Conservation (phyloP, 2,797 vertebrate genomes). For the Sebastes melanostomus region DNA sequence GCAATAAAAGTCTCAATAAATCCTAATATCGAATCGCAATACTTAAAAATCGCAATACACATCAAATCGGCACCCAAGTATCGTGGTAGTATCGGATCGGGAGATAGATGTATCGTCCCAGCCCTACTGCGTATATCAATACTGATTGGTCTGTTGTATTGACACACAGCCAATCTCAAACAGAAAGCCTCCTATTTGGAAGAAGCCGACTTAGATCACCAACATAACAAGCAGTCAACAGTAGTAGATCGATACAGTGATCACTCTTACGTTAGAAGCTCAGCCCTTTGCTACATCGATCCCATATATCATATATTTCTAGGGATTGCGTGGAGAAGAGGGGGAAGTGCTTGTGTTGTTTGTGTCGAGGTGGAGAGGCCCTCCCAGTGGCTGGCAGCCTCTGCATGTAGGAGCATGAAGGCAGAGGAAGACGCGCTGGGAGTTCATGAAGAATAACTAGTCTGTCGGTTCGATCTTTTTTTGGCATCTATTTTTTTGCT, state of each 20-base stretch:
- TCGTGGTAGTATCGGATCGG: no score
- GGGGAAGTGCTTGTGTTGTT: not conserved
- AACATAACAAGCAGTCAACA: not conserved
- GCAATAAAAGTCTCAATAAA: no score
- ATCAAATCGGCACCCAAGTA: no score
- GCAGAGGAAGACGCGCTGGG: not conserved
- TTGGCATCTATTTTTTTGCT: not conserved
- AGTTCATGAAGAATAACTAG: not conserved
- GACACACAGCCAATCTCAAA: not conserved
- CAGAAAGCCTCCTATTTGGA: not conserved
- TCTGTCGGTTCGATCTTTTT: not conserved
- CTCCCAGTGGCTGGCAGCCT: not conserved
- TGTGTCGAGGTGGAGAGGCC: not conserved
- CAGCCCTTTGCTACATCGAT: not conserved
- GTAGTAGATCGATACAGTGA: not conserved
- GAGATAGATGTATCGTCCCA: not conserved
- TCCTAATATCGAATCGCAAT: no score
- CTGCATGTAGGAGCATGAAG: not conserved
- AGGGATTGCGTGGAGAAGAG: not conserved
- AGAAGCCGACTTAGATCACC: not conserved
- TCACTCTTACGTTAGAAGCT: not conserved
- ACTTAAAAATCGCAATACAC: no score
- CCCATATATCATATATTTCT: not conserved
- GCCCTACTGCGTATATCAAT: not conserved
- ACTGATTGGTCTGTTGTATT: not conserved